phyloP scores from a whole-genome alignment of 2,113 vertebrate genomes.

The Pseudorhombus dupliciocellatus region DNA sequence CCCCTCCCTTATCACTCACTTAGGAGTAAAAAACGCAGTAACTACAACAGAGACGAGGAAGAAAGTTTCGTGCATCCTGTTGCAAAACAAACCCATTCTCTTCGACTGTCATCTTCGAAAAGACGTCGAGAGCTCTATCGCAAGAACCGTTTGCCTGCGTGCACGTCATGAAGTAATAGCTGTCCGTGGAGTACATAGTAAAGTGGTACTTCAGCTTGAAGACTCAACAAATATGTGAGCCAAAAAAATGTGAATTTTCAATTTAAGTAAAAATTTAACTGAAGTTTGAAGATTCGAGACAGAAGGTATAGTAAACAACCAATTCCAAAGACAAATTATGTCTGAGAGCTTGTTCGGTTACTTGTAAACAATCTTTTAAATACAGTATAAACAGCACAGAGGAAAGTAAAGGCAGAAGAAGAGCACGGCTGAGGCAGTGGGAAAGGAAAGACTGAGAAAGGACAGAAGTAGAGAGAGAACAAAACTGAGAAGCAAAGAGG shows the following conservation, averaged over 20 bases:
- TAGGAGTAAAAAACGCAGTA: conserved; percentile 48
- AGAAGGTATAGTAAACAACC: not conserved
- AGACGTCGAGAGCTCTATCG: not conserved
- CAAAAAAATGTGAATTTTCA: not conserved
- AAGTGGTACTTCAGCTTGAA: not conserved
- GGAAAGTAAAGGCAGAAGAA: conserved; percentile 67
- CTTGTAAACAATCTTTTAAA: conserved; percentile 3
- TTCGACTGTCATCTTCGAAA: not conserved
- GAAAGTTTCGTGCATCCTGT: conserved; percentile 42
- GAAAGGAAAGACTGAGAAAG: conserved; percentile 5
- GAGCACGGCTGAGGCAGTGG: conserved; percentile 50
- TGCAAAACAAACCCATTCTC: conserved; percentile 17
- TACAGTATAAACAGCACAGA: not conserved
- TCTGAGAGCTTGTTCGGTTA: not conserved
- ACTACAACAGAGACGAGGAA: conserved; percentile 35
- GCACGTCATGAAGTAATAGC: not conserved
- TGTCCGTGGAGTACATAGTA: not conserved
- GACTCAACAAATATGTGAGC: conserved; percentile 25
- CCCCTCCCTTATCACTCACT: conserved; percentile 42
- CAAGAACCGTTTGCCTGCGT: not conserved
- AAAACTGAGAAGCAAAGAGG: conserved; percentile 31
- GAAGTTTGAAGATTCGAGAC: not conserved
- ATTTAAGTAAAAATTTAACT: not conserved
- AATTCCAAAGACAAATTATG: not conserved
- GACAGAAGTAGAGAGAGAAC: not conserved